Evolutionary conservation across 2,888 invertebrate genomes (phyloP), one percentile per base, ranked within the genome.

Genomic region (Artemia sp.): DNA sequence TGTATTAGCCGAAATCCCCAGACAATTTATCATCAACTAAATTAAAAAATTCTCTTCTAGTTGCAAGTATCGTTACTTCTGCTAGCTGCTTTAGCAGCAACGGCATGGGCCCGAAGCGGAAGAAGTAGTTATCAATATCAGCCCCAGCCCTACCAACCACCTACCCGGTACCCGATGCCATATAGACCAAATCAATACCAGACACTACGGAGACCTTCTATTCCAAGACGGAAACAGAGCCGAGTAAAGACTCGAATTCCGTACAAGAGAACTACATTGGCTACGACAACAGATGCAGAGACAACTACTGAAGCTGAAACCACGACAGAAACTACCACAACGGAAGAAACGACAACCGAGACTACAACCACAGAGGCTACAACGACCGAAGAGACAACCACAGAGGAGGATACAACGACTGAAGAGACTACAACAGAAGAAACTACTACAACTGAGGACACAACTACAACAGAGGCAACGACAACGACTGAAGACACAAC

Each of bases 401-500:
- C 38, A 38, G 38, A 38, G 38, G 38, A 38, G 38, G 38, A 38
- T 38, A 38, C 38, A 5, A 38, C 38, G 38, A 38, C 64, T 9
- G 64, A 58, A 10, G 64, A 58, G 11, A 58, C 64, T 2, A 58
- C 64, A 8, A 58, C 64, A 0, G 64, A 58, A 10, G 64, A 58
- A 10, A 58, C 64, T 1, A 58, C 64, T 2, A 58, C 64, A 10
- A 24, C 64, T 1, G 24, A n/a, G 24, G 64, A 58, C 1, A 24
- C n/a, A 10, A 58, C 64, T 8, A 58, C 64, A 8, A 58, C 64
- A 10, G 64, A 58, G 24, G 64, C n/a, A 58, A 10, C 64, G 24
- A 58, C 64, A 9, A 58, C 64, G 64, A n/a, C n/a, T n/a, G 64
- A 58, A 24, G 24, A n/a, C n/a, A 58, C 64, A 58, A 58, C 64